Percentiles rank a stretch among this genome's conserved stretches.
Evolutionary conservation across 2,797 vertebrate species (phyloP).

Genomic region (Rallus crepitans): DNA sequence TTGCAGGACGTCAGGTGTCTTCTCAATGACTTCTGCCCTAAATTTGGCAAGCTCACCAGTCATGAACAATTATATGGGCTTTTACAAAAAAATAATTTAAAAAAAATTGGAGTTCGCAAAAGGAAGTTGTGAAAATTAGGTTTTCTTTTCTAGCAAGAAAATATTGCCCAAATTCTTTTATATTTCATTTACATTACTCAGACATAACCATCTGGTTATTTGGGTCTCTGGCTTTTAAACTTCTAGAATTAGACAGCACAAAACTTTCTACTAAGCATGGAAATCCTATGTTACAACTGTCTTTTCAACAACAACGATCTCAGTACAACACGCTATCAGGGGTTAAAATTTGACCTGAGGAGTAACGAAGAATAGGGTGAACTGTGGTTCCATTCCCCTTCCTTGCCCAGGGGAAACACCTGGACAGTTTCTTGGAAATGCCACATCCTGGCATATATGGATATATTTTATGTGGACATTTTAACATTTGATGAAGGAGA

Average conservation of each 20-base stretch:
- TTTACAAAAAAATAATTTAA: neutral
- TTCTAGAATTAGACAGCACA: neutral
- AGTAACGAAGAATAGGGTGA: neutral
- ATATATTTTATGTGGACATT: neutral
- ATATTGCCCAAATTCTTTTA: neutral
- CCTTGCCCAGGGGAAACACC: neutral
- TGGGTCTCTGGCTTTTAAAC: neutral
- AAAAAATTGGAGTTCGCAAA: neutral
- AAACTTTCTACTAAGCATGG: neutral
- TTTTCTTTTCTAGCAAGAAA: neutral
- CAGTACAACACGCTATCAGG: neutral
- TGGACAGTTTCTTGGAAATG: neutral
- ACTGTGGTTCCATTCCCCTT: neutral
- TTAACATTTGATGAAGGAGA: neutral
- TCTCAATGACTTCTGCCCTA: fast-evolving
- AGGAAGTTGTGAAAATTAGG: neutral
- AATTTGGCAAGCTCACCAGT: neutral
- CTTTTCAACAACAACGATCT: neutral
- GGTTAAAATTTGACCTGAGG: neutral
- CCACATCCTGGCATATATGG: neutral
- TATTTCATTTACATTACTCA: neutral
- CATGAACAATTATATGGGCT: neutral
- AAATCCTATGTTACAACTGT: neutral
- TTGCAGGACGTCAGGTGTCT: neutral
- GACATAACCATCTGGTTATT: neutral